Percentiles rank a stretch among this genome's conserved stretches.
These are phyloP conservation scores for Syngnathus rostellatus DNA, from an alignment of 2,797 vertebrate genomes.

Conservation along the genomic window DNA sequence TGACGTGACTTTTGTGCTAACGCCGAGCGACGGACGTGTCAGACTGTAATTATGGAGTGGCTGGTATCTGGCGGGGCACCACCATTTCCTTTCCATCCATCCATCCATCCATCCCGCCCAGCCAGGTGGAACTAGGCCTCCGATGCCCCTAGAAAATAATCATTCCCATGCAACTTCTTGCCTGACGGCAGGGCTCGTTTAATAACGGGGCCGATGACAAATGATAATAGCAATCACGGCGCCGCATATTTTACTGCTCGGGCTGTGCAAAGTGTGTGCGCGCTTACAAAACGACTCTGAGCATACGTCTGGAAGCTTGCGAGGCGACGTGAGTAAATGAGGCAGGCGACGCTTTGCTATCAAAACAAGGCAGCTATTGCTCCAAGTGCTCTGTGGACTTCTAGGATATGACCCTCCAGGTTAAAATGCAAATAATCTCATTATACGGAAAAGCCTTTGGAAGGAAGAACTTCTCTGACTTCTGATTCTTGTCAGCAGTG, in stretches of 20 bases:
- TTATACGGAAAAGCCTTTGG: constrained; percentile 42
- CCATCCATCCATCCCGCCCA: constrained; percentile 63
- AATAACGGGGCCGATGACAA: constrained; percentile 68
- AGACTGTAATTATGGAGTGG: constrained; percentile 63
- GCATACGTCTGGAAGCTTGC: constrained; percentile 24
- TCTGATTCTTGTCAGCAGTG: constrained; percentile 43
- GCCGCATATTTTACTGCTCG: constrained; percentile 59
- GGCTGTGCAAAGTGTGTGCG: constrained; percentile 10
- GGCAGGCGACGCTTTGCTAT: constrained; percentile 14
- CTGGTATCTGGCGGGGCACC: constrained; percentile 57
- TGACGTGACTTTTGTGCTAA: constrained; percentile 9
- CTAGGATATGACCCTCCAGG: constrained; percentile 36
- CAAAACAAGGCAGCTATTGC: constrained; percentile 30
- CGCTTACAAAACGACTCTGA: constrained; percentile 8
- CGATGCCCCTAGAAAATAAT: constrained; percentile 59
- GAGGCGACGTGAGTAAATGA: constrained; percentile 9
- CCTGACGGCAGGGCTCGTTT: constrained; percentile 56
- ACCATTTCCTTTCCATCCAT: constrained; percentile 69
- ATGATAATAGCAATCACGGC: constrained; percentile 70
- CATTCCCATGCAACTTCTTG: constrained; percentile 60
- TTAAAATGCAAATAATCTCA: constrained; percentile 57
- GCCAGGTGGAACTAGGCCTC: constrained; percentile 60
- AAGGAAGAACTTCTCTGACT: constrained; percentile 30
- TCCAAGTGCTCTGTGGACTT: constrained; percentile 29
- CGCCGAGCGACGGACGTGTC: constrained; percentile 32